Evolutionary conservation across 2,797 vertebrate genomes (phyloP), one percentile per base, ranked within the genome.

Genomic region (Columba guinea): DNA sequence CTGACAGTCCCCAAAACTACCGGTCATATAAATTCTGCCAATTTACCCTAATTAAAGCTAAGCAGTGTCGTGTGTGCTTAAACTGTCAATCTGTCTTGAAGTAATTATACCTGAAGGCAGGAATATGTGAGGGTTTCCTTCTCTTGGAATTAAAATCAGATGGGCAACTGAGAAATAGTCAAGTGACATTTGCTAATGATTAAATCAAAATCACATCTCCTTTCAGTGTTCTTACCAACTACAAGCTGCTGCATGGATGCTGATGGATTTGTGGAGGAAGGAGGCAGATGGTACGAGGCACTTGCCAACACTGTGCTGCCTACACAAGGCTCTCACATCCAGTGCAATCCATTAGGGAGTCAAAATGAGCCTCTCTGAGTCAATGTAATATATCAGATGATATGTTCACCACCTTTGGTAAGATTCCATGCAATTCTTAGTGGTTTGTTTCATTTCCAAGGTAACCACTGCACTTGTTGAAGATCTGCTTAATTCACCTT

Each of bases 81-180:
- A 97, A 98, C 41, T 41, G 97, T 98, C 98, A 97, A 97, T 98
- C 98, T 97, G 96, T 98, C 97, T 98, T 98, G 97, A 97, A 97
- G 98, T 98, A 98, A 98, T 98, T 98, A 98, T 88, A 98, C 97
- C 98, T 98, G 98, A 98, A 97, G 96, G 97, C 97, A 98, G 95
- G 96, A 97, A 98, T 97, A 97, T 96, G 98, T 98, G 98, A 97
- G 95, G 94, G 96, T 96, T 98, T 97, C 97, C 95, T 97, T 93
- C 94, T 95, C 94, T 89, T 96, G 91, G 98, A 98, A 98, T 98
- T 98, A 97, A 98, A 98, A 94, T 98, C 98, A 98, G 98, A 98
- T 98, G 98, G 98, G 96, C 95, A 97, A 95, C 73, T 78, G 68
- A 96, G 76, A 97, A 96, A 87, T 67, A 95, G 91, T 88, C 68